Conservation (phyloP, 2,888 invertebrate species). For the Diadromus collaris region DNA sequence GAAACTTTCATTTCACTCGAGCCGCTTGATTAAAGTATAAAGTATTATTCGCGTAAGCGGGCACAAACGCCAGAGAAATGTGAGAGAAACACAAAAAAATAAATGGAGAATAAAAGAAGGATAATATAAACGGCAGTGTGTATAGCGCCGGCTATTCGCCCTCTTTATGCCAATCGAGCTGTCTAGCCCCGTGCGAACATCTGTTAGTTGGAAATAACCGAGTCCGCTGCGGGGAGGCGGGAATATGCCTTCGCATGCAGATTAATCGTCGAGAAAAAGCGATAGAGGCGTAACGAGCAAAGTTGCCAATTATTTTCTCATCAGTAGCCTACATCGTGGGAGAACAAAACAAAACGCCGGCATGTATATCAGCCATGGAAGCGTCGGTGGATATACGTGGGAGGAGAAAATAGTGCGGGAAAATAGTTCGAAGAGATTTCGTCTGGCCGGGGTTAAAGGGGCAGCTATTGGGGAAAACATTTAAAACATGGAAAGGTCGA, state of each 20-base stretch:
- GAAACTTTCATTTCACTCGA: conserved; percentile 49
- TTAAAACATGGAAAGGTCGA: neutral
- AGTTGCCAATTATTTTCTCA: conserved; percentile 53
- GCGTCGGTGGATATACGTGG: neutral
- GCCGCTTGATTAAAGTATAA: conserved; percentile 51
- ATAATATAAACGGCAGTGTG: conserved; percentile 1
- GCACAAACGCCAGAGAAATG: neutral
- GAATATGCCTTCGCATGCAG: conserved; percentile 20
- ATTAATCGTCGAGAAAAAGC: conserved; percentile 31
- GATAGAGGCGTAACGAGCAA: conserved; percentile 15
- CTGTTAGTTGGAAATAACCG: conserved; percentile 10
- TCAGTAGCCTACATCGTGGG: conserved; percentile 26
- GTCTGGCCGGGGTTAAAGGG: neutral
- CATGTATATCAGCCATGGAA: neutral
- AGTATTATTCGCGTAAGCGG: conserved; percentile 20
- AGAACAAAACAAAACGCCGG: conserved; percentile 1
- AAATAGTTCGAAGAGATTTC: neutral
- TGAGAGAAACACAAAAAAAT: neutral
- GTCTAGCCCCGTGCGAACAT: conserved; percentile 5
- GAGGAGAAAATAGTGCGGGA: neutral
- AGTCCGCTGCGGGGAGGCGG: neutral
- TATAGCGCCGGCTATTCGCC: neutral
- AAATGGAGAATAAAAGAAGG: conserved; percentile 12
- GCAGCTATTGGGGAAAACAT: neutral
- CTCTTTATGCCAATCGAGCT: conserved; percentile 11